Base-by-base conservation (phyloP, 2,797 vertebrate species). In the Champsocephalus gunnari region DNA sequence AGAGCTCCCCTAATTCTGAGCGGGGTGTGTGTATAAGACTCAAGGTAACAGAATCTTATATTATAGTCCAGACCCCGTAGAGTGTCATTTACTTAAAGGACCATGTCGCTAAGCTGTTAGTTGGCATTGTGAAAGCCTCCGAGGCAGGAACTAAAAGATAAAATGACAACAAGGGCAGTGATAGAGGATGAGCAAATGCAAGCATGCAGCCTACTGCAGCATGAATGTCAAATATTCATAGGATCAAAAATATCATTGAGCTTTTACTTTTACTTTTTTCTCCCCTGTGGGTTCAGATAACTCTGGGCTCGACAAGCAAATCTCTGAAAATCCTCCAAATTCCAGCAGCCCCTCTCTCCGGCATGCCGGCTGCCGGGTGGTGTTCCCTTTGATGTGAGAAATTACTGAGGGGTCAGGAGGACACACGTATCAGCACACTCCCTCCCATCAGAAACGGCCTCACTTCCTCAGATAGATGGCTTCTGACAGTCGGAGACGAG, bases 141-240 rank as follows among this genome's bases (percentile, higher is more conserved):
- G 9, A 88, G 88, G 80, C 64, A 77, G 65, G 56, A 73, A 73
- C 49, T 38, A 62, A 62, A 65, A 74, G 24, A 73, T 64, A 80
- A 79, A 67, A 85, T 66, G 85, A 88, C 68, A 87, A 89, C 81
- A 86, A 87, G 85, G 79, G 67, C 50, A 55, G 71, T 8, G 72
- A 81, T 55, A 67, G 75, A 85, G 81, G 86, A 81, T 64, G 82
- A 91, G 89, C 69, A 64, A 84, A 81, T 43, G 84, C 67, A 75
- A 75, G 84, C 69, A 49, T 70, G 79, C 54, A 84, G 85, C 84
- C 89, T 64, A 68, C 82, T 84, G 88, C 84, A 74, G 90, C 88
- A 86, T 91, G 90, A 94, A 93, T 93, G 92, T 94, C 94, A 95
- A 94, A 93, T 93, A 94, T 94, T 94, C 92, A 92, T 86, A 76